Conservation (phyloP, 2,888 invertebrate species). For the Drosophila anomalata region DNA sequence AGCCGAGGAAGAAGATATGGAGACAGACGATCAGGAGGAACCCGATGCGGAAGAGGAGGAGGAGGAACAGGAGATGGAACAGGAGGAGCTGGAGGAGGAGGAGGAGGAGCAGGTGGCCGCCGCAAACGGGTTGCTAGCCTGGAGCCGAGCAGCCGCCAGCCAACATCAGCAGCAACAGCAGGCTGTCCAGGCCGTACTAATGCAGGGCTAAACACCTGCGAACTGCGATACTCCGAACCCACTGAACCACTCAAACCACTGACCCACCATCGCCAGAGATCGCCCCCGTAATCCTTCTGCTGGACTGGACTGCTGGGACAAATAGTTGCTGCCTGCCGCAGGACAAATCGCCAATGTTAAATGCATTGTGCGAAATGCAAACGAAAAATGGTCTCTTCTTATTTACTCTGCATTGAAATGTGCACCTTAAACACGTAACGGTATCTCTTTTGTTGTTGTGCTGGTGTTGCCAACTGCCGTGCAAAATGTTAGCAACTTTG, state of each 20-base stretch:
- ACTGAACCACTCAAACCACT: constrained; percentile 8
- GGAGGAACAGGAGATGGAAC: constrained; percentile 7
- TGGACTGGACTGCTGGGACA: constrained; percentile 6
- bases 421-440: constrained; percentile 77
- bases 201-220: constrained; percentile 48
- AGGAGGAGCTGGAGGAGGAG: constrained; percentile 5
- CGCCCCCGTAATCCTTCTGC: too few species aligned
- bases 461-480: constrained; percentile 80
- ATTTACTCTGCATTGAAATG: constrained; percentile 72
- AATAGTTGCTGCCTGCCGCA: constrained; percentile 43
- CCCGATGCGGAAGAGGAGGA: constrained; percentile 3
- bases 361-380: constrained; percentile 38
- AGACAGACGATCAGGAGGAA: constrained; percentile 23
- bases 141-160: constrained; percentile 68
- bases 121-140: constrained; percentile 66
- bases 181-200: constrained; percentile 54
- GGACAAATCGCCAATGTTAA: constrained; percentile 9
- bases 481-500: constrained; percentile 59
- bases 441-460: constrained; percentile 78
- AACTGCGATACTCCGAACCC: neutral
- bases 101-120: constrained; percentile 64
- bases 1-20: constrained; percentile 4
- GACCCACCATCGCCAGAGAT: constrained; percentile 5
- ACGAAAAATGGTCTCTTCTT: constrained; percentile 73
- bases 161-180: constrained; percentile 58